These are phyloP conservation scores for Solenodon paradoxus DNA, from an alignment of 2,113 vertebrate species.

Conservation along the genomic window DNA sequence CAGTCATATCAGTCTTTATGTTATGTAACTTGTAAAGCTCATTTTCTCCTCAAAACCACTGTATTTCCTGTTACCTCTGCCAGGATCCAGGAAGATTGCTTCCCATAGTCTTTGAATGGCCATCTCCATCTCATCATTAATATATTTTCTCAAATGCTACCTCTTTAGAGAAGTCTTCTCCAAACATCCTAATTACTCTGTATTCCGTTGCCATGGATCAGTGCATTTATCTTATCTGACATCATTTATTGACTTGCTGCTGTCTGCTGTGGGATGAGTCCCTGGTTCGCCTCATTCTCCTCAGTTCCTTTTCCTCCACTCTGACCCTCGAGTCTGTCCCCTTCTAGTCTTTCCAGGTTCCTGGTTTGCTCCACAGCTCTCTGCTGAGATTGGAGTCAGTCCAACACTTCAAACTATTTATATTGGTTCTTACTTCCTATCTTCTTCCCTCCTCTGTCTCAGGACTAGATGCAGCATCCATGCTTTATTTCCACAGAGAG, in stretches of 20 bases:
- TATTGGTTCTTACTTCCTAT: background rate
- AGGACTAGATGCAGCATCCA: background rate
- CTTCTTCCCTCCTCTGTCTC: background rate
- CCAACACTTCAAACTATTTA: background rate
- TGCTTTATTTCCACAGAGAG: background rate
- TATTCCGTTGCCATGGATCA: background rate
- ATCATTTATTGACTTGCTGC: background rate
- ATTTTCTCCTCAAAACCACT: background rate
- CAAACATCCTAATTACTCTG: background rate
- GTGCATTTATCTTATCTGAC: background rate
- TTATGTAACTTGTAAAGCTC: background rate
- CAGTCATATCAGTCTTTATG: background rate
- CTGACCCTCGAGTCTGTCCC: background rate
- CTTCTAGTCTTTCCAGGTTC: background rate
- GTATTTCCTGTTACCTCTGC: background rate
- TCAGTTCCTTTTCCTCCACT: background rate
- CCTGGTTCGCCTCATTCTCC: background rate
- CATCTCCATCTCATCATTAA: background rate
- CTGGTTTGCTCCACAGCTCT: background rate
- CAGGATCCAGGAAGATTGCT: background rate
- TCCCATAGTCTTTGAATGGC: background rate
- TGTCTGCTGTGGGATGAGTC: background rate
- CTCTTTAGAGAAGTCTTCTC: background rate
- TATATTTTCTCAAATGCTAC: background rate
- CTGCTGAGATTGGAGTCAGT: background rate